phyloP scores from a whole-genome alignment of 2,888 invertebrate species.

The Amphipoea lucens region DNA sequence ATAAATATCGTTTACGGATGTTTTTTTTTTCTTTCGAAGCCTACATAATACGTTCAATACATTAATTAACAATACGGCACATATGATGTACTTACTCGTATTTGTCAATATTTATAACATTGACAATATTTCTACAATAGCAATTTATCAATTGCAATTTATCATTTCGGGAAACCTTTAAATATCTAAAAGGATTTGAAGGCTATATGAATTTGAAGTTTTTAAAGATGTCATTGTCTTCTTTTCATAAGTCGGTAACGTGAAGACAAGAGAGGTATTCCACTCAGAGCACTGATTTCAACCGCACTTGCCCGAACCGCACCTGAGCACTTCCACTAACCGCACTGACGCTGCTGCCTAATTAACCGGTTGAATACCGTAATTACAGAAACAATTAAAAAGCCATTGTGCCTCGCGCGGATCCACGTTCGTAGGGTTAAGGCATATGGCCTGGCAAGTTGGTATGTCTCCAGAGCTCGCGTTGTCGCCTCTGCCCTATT shows the following conservation, averaged over 20 bases:
- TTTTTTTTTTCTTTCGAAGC: not conserved
- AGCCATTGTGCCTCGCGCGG: not conserved
- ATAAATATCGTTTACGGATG: not conserved
- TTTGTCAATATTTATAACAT: no score
- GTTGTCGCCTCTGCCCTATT: conserved; percentile 31
- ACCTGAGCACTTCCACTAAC: no score
- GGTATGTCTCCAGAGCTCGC: not conserved
- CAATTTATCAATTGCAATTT: no score
- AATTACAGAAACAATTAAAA: not conserved
- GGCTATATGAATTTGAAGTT: not conserved
- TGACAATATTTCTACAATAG: no score
- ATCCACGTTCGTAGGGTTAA: not conserved
- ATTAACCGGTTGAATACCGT: not conserved
- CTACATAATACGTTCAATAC: not conserved
- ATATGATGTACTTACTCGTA: no score
- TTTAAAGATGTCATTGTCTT: not conserved
- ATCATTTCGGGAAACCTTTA: no score
- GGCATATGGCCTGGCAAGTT: not conserved
- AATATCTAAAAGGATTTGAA: not conserved
- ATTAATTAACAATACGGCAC: not conserved
- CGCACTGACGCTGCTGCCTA: not conserved
- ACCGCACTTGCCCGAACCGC: no score
- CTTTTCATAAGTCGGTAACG: not conserved
- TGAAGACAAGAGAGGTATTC: not conserved
- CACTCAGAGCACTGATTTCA: no score